Conservation (phyloP, 2,113 vertebrate species). For the Dascyllus trimaculatus region DNA sequence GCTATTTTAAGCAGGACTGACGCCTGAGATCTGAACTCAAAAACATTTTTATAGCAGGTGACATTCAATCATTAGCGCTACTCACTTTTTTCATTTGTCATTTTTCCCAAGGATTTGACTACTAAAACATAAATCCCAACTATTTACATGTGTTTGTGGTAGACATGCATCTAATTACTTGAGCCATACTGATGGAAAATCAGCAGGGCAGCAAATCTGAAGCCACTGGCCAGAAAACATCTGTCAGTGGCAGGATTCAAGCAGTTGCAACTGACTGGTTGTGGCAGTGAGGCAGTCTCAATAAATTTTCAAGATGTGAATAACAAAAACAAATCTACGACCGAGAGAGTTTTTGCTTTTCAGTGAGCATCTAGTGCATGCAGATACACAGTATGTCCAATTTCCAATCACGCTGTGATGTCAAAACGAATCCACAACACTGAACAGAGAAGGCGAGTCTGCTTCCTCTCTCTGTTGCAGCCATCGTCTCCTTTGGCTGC, state of each 20-base stretch:
- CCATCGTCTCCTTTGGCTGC: slow-evolving; percentile 57
- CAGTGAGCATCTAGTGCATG: slow-evolving; percentile 32
- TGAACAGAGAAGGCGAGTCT: slow-evolving; percentile 36
- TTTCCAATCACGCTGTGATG: slow-evolving; percentile 68
- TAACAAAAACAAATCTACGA: slow-evolving; percentile 55
- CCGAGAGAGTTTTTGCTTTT: slow-evolving; percentile 26
- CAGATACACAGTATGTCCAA: slow-evolving; percentile 61
- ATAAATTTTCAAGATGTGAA: slow-evolving; percentile 57
- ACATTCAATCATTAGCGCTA: slow-evolving; percentile 49
- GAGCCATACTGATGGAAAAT: slow-evolving; percentile 65
- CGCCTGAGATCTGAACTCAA: slow-evolving; percentile 8
- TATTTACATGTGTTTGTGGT: slow-evolving; percentile 49
- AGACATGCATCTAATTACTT: slow-evolving; percentile 53
- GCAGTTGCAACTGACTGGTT: slow-evolving; percentile 40
- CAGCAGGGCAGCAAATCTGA: slow-evolving; percentile 56
- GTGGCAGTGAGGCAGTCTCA: slow-evolving; percentile 47
- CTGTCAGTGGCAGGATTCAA: slow-evolving; percentile 55
- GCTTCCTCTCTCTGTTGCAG: slow-evolving; percentile 48
- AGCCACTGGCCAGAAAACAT: slow-evolving; percentile 54
- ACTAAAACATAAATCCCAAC: slow-evolving; percentile 27
- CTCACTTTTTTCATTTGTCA: slow-evolving; percentile 28
- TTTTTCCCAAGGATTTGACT: slow-evolving; percentile 11
- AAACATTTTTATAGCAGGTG: slow-evolving; percentile 32
- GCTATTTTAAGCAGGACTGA: slow-evolving; percentile 31
- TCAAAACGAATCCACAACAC: slow-evolving; percentile 64